Percentiles rank a stretch among this genome's conserved stretches.
Evolutionary conservation across 1,140 invertebrate species (phyloP).

Genomic region (Danaus plexippus): DNA sequence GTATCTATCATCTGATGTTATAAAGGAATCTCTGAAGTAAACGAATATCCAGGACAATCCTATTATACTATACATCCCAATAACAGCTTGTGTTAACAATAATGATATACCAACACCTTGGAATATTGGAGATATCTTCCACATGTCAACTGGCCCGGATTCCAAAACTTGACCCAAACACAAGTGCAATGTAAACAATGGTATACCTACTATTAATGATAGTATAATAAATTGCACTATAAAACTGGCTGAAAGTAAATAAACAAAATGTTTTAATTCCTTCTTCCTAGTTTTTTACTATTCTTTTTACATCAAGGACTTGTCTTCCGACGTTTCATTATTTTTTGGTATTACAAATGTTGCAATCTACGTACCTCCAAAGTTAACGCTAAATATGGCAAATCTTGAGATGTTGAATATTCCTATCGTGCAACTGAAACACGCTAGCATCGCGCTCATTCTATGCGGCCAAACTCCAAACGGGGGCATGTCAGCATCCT

Average conservation of each 20-base stretch:
- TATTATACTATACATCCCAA: conserved; percentile 89
- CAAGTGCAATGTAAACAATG: conserved; percentile 87
- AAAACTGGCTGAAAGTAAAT: conserved; percentile 80
- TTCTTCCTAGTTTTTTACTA: too few species aligned
- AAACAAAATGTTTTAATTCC: too few species aligned
- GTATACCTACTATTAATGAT: conserved; percentile 87
- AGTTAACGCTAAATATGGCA: conserved; percentile 88
- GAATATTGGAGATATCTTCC: conserved; percentile 92
- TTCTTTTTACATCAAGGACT: too few species aligned
- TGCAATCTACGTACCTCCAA: conserved; percentile 77
- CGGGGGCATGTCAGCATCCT: conserved; percentile 56
- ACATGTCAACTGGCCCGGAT: conserved; percentile 92
- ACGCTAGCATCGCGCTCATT: conserved; percentile 84
- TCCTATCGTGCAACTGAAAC: conserved; percentile 87
- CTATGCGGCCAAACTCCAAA: conserved; percentile 82
- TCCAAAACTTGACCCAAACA: conserved; percentile 88
- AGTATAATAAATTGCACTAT: conserved; percentile 90
- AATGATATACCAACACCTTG: conserved; percentile 89
- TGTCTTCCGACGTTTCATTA: neutral
- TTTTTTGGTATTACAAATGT: neutral
- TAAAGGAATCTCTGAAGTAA: conserved; percentile 90
- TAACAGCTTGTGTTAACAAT: conserved; percentile 82
- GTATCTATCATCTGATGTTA: conserved; percentile 84
- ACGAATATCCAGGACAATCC: conserved; percentile 92
- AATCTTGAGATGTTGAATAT: conserved; percentile 92